Evolutionary conservation across 2,113 vertebrate species (phyloP), one percentile per base, ranked within the genome.

Genomic region (Clarias batrachus): DNA sequence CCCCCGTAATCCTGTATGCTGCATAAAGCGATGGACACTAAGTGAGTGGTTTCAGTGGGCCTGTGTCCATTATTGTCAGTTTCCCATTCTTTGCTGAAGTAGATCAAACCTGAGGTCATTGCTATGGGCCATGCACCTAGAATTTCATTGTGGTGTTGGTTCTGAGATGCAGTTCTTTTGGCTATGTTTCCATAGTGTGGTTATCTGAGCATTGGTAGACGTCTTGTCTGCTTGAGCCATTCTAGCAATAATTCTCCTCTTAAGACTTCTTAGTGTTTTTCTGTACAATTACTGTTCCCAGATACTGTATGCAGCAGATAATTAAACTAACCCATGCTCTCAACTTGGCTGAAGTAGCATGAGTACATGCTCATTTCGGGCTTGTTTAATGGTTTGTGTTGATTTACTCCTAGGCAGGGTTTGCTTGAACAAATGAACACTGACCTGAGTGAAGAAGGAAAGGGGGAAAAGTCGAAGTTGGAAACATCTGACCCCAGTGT

Each of bases 341-440:
- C 30, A 33, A 33, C 37, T 4, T 41, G 37, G 3, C 37, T 41
- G 37, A 41, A 27, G 1, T 63, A 60, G 23, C 9, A 7, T 25
- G 7, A 19, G 57, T 19, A 23, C 10, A 10, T 63, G 4, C 30
- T 66, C 11, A 30, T 30, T 66, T 66, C 4, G 14, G 0, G 12
- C 17, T 68, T 68, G 30, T 71, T 0, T 21, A 33, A 56, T 33
- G 70, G 66, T 7, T 81, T 84, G 9, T 30, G 0, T 76, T n/a
- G 1, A 8, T 73, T 76, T 82, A 37, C n/a, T 81, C 86, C 60
- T n/a, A 96, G 96, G 89, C 93, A 94, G 88, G 91, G 78, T 82
- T 91, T 94, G 91, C 92, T 95, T 90, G 91, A 92, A 0, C 88
- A 90, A 90, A 92, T 94, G 93, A 93, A 94, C 83, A 91, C 92